These are phyloP conservation scores for Girardinichthys multiradiatus DNA, from an alignment of 2,113 vertebrate species.

Conservation along the genomic window DNA sequence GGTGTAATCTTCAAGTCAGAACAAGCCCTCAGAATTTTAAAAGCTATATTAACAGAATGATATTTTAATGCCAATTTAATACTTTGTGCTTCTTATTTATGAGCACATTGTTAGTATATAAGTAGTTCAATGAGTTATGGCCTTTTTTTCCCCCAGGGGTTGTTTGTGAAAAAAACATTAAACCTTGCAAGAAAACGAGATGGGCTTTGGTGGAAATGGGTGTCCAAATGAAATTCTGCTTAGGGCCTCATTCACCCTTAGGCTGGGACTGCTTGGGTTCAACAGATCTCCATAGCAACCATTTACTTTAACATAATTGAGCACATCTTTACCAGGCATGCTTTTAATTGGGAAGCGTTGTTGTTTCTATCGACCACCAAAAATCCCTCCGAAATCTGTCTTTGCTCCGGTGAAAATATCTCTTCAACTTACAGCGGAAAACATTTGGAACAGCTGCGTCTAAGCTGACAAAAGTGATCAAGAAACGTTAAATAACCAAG, in stretches of 20 bases:
- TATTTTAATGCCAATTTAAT: background rate
- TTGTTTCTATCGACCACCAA: background rate
- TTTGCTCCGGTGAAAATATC: too few species aligned
- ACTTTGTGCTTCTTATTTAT: background rate
- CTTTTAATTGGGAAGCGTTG: background rate
- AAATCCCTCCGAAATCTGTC: too few species aligned
- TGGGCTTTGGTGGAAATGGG: too few species aligned
- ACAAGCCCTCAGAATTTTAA: background rate
- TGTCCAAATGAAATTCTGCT: too few species aligned
- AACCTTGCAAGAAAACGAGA: too few species aligned
- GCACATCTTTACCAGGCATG: background rate
- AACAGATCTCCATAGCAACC: background rate
- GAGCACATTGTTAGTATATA: background rate
- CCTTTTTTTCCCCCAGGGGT: background rate
- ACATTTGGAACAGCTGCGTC: background rate
- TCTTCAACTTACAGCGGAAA: too few species aligned
- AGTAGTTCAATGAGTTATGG: background rate
- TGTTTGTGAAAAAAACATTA: too few species aligned
- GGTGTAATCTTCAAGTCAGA: background rate
- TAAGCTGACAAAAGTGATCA: too few species aligned
- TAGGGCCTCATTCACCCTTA: background rate
- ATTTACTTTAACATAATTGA: background rate
- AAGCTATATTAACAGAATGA: background rate
- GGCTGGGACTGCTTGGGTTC: background rate
- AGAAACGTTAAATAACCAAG: too few species aligned